phyloP scores from a whole-genome alignment of 2,888 invertebrate genomes.

The Cenopis cana region DNA sequence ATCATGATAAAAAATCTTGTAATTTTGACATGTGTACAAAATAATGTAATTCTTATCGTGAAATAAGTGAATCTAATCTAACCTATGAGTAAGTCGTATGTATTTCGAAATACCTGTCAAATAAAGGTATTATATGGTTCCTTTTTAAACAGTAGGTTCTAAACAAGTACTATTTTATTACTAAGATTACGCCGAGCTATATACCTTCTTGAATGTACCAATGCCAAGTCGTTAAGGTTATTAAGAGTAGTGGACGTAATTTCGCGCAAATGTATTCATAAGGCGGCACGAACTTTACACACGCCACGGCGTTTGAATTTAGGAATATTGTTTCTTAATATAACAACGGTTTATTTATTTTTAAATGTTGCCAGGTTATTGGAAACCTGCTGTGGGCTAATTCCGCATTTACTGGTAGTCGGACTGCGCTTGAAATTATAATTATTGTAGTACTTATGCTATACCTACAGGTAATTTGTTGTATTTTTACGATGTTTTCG shows the following conservation, averaged over 20 bases:
- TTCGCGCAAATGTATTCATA: slow-evolving; percentile 60
- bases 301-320: slow-evolving; percentile 32
- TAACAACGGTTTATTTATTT: slow-evolving; percentile 14
- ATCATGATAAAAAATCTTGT: too few relatives aligned
- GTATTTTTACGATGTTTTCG: too few relatives aligned
- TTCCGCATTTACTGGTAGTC: neutral
- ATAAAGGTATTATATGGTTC: too few relatives aligned
- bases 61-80: too few relatives aligned
- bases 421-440: neutral
- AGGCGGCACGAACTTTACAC: slow-evolving; percentile 56
- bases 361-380: neutral
- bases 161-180: neutral
- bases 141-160: too few relatives aligned
- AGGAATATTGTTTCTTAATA: slow-evolving; percentile 19
- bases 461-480: too few relatives aligned
- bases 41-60: too few relatives aligned
- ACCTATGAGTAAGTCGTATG: too few relatives aligned
- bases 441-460: neutral
- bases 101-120: too few relatives aligned
- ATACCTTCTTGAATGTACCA: neutral
- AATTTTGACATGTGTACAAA: too few relatives aligned
- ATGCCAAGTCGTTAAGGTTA: slow-evolving; percentile 54
- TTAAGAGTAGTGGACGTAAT: slow-evolving; percentile 54
- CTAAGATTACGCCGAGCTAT: neutral
- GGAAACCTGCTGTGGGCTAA: neutral